Percentiles rank a stretch among this genome's conserved stretches.
These are phyloP conservation scores for Ectemnius lituratus DNA, from an alignment of 2,888 invertebrate genomes.

Conservation along the genomic window DNA sequence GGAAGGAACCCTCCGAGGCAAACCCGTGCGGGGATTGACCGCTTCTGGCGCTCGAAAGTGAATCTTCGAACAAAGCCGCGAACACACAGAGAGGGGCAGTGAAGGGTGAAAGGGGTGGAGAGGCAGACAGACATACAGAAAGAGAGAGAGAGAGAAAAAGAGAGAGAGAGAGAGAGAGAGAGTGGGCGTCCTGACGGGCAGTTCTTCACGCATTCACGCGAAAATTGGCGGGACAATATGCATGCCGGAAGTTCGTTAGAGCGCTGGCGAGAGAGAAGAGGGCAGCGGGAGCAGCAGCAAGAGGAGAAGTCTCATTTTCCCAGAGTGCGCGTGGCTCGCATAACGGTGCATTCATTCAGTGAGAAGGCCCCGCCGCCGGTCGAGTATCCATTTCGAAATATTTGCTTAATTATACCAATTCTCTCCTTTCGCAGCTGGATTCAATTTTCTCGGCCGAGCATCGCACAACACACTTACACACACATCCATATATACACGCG, in stretches of 20 bases:
- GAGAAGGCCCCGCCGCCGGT: too few relatives aligned
- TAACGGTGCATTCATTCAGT: background rate
- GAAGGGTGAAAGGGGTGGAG: background rate
- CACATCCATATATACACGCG: background rate
- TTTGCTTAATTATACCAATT: slow-evolving; percentile 8
- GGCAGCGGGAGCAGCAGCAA: background rate
- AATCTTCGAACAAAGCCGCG: slow-evolving; percentile 18
- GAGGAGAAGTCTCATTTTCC: background rate
- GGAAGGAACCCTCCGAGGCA: too few relatives aligned
- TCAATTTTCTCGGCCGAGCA: slow-evolving; percentile 23
- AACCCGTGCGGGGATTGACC: too few relatives aligned
- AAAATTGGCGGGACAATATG: too few relatives aligned
- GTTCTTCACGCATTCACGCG: too few relatives aligned
- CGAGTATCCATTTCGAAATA: slow-evolving; percentile 2
- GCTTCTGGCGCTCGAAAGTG: background rate
- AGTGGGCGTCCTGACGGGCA: too few relatives aligned
- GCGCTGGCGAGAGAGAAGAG: background rate
- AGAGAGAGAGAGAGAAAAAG: slow-evolving; percentile 16
- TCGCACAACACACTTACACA: background rate
- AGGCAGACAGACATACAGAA: too few relatives aligned
- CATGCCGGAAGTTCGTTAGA: too few relatives aligned
- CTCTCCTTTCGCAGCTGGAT: background rate
- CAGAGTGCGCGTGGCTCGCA: slow-evolving; percentile 5
- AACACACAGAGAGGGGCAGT: too few relatives aligned
- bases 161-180: slow-evolving; percentile 13